Evolutionary conservation across 2,113 vertebrate genomes (phyloP).

Genomic region (Athene noctua): DNA sequence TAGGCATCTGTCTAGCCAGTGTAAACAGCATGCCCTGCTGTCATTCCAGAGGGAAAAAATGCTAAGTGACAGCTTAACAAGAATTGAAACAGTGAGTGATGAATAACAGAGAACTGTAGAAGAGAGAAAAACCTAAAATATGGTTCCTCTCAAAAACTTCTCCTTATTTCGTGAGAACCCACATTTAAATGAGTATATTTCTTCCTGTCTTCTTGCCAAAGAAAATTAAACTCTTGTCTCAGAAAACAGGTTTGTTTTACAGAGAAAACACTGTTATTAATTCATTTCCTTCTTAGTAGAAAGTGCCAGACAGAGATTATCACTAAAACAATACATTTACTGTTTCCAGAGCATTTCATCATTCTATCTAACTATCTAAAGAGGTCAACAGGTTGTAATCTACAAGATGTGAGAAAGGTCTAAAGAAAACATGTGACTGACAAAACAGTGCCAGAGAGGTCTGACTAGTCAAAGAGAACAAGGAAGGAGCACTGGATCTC

Average conservation of each 20-base stretch:
- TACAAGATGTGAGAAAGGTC: not conserved
- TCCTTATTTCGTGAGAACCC: not conserved
- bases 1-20: constrained; percentile 45
- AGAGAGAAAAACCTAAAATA: not conserved
- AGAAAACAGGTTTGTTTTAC: not conserved
- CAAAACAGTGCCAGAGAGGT: not conserved
- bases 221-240: not conserved
- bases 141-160: not conserved
- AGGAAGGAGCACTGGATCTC: not conserved
- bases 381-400: not conserved
- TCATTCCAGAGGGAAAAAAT: constrained; percentile 49
- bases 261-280: not conserved
- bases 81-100: not conserved
- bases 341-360: not conserved
- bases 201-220: not conserved
- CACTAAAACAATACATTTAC: not conserved
- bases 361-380: not conserved
- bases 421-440: not conserved
- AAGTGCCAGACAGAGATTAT: not conserved
- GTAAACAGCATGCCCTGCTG: constrained; percentile 33
- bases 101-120: not conserved
- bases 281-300: not conserved
- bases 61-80: constrained; percentile 48
- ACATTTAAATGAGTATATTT: not conserved
- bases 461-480: not conserved